Percentiles rank a stretch among this genome's conserved stretches.
Conservation (phyloP, 2,113 vertebrate genomes). For the Phyllostomus hastatus region DNA sequence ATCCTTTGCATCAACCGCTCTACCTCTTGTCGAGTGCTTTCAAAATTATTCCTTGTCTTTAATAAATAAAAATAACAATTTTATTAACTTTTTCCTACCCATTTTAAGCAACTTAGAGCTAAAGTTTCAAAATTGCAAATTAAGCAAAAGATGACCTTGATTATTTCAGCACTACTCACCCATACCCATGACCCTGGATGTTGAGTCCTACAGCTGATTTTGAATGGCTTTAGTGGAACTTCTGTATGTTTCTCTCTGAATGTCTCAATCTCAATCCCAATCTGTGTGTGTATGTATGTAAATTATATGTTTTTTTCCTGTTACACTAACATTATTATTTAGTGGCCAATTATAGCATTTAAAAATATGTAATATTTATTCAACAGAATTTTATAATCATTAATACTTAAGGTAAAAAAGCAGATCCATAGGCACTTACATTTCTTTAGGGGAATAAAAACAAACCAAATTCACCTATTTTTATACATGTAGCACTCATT, state of each 20-base stretch:
- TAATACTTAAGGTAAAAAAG: not conserved
- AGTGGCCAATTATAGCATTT: not conserved
- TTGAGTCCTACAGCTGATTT: not conserved
- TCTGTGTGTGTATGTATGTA: not conserved
- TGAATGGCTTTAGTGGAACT: not conserved
- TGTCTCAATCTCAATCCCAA: not conserved
- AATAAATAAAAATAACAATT: constrained; percentile 49
- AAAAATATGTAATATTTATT: not conserved
- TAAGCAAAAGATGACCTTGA: not conserved
- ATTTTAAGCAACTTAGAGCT: not conserved
- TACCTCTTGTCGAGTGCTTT: constrained; percentile 97
- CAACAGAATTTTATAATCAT: not conserved
- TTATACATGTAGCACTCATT: not conserved
- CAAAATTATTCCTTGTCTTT: constrained; percentile 98
- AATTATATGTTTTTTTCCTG: not conserved
- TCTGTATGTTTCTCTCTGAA: not conserved
- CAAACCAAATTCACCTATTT: not conserved
- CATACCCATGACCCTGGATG: not conserved
- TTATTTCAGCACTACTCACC: not conserved
- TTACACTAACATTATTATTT: not conserved
- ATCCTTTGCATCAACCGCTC: constrained; percentile 97
- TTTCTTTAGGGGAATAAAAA: not conserved
- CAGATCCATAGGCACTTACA: not conserved
- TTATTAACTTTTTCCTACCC: not conserved
- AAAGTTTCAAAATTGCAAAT: not conserved